Evolutionary conservation across 2,113 vertebrate genomes (phyloP).

Genomic region (Nematolebias whitei): DNA sequence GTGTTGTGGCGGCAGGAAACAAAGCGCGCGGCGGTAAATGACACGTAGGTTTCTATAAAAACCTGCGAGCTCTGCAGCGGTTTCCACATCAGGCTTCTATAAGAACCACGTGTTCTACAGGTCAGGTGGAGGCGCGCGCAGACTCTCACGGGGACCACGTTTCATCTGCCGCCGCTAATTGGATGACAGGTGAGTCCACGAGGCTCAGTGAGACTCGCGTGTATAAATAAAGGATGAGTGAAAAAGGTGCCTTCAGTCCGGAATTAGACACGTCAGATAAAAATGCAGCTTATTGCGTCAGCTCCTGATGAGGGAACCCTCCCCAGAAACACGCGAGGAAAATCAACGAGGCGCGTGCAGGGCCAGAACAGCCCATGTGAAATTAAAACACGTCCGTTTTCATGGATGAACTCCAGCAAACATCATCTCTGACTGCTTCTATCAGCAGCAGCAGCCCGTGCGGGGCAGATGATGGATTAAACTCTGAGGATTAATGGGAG

Average conservation of each 20-base stretch:
- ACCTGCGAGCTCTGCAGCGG: background rate
- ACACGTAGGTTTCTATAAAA: background rate
- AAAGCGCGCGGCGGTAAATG: background rate
- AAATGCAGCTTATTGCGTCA: too few relatives aligned
- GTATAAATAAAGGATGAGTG: too few relatives aligned
- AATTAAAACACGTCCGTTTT: too few relatives aligned
- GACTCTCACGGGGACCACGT: background rate
- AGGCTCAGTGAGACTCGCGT: too few relatives aligned
- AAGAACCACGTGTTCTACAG: slow-evolving; percentile 1
- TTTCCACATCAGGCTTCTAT: background rate
- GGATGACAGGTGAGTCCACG: too few relatives aligned
- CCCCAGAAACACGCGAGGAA: too few relatives aligned
- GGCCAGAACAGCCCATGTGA: background rate
- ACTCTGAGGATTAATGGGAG: slow-evolving; percentile 18
- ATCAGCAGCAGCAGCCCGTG: too few relatives aligned
- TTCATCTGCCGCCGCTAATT: background rate
- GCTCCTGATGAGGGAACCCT: background rate
- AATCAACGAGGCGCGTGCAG: background rate
- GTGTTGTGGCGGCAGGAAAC: background rate
- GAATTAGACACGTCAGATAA: background rate
- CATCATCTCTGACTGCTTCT: background rate
- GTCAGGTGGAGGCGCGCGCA: background rate
- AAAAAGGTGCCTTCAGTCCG: background rate
- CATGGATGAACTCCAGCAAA: too few relatives aligned
- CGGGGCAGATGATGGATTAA: too few relatives aligned